Conservation (phyloP, 1,140 invertebrate species). For the Chironomus tepperi region DNA sequence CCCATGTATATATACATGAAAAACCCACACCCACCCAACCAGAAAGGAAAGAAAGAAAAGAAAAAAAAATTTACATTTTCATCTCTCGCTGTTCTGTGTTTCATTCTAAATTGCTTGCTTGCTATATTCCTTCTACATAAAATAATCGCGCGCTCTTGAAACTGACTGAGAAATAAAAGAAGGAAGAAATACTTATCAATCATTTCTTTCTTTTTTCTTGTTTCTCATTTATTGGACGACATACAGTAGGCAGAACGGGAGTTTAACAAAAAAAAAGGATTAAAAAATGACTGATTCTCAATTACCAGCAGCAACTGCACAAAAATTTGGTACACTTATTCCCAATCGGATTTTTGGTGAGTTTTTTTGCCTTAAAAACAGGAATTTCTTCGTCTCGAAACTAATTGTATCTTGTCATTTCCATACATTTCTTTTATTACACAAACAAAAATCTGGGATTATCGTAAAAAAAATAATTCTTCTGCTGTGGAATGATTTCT, state of each 20-base stretch:
- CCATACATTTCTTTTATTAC: not conserved
- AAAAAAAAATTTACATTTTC: slow-evolving; percentile 1
- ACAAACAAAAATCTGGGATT: not conserved
- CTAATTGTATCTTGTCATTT: slow-evolving; percentile 14
- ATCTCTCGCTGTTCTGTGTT: slow-evolving; percentile 10
- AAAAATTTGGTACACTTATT: slow-evolving; percentile 70
- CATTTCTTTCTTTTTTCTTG: not conserved
- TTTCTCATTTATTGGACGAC: slow-evolving; percentile 3
- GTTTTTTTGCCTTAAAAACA: slow-evolving; percentile 35
- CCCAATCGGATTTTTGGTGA: slow-evolving; percentile 90
- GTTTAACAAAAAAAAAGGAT: not conserved
- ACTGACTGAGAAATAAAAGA: not conserved
- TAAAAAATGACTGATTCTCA: slow-evolving; percentile 18
- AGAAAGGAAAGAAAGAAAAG: not conserved
- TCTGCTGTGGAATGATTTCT: not conserved
- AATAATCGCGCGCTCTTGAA: not conserved
- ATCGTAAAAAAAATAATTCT: too few relatives aligned
- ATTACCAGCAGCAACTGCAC: slow-evolving; percentile 41
- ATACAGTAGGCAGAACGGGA: not conserved
- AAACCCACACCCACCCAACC: not conserved
- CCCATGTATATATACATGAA: too few relatives aligned
- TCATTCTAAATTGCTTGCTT: not conserved
- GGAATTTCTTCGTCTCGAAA: not conserved
- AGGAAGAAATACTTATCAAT: slow-evolving; percentile 3
- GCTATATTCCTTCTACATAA: slow-evolving; percentile 6